These are phyloP conservation scores for Acipenser ruthenus DNA, from an alignment of 2,797 vertebrate genomes.

Conservation along the genomic window DNA sequence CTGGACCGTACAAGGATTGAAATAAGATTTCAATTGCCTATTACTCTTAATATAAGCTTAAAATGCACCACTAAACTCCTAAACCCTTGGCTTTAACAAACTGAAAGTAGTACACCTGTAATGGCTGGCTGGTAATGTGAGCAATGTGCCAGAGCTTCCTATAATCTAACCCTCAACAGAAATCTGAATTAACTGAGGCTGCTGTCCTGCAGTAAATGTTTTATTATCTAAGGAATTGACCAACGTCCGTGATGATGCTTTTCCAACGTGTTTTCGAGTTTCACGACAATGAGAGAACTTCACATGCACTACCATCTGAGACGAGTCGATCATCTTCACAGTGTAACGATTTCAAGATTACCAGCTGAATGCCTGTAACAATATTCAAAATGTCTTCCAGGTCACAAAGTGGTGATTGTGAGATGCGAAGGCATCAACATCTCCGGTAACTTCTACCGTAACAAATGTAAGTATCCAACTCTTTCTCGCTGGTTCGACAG, in stretches of 20 bases:
- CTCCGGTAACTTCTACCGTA: slow-evolving; percentile 91
- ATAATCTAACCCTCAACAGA: too few species aligned
- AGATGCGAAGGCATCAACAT: slow-evolving; percentile 94
- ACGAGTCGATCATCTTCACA: slow-evolving; percentile 19
- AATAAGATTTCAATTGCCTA: not conserved
- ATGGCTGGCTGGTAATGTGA: too few species aligned
- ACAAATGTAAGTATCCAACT: slow-evolving; percentile 71
- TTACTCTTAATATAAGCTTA: too few species aligned
- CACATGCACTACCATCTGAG: slow-evolving; percentile 79
- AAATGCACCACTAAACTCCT: too few species aligned
- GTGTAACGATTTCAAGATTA: not conserved
- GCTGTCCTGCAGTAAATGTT: too few species aligned
- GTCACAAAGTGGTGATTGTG: slow-evolving; percentile 87
- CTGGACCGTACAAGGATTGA: too few species aligned
- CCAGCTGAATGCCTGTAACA: not conserved
- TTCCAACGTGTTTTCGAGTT: slow-evolving; percentile 56
- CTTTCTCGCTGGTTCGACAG: too few species aligned
- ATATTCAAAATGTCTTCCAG: slow-evolving; percentile 36
- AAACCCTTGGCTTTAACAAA: too few species aligned
- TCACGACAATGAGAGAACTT: slow-evolving; percentile 61
- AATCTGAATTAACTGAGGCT: too few species aligned
- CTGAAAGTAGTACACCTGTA: too few species aligned
- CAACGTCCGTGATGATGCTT: slow-evolving; percentile 54
- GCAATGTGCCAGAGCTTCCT: too few species aligned
- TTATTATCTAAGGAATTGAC: too few species aligned